Base-by-base conservation (phyloP, 2,888 invertebrate genomes). In the Euplagia quadripunctaria region DNA sequence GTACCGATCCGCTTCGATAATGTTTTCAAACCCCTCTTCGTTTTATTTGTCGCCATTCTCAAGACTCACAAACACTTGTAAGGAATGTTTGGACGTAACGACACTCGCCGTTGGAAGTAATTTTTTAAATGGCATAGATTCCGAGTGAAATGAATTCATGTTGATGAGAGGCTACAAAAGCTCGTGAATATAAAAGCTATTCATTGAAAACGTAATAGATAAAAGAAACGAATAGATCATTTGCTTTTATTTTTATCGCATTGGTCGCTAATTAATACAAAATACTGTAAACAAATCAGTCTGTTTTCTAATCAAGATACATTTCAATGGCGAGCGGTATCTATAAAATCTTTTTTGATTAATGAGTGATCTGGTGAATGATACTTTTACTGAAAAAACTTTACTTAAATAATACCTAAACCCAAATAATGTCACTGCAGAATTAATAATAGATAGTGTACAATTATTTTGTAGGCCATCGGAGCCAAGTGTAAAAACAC, bases 1-100 rank as follows among this genome's bases (percentile, higher is more conserved):
- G 86, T 86, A 87, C 85, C 86, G 86, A 87, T 89, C 85, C 86
- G 85, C 87, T 85, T 85, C 87, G 85, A 89, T 90, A 89, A 90
- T 90, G 88, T 86, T 87, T 83, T 81, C 81, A 82, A 87, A 83
- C 81, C 87, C 83, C 83, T 82, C 82, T 83, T 79, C 83, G 83
- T 87, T 90, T 89, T 88, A 87, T 89, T 89, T 88, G 86, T 82
- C 81, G 74, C 78, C 75, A 81, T 82, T 81, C 70, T 74, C 80
- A 80, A 80, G 80, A 82, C 75, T 82, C 81, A 79, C 80, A 82
- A 82, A 85, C 79, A 80, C 77, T 81, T 83, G 79, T 78, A 64
- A 42, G 58, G 31, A 76, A 77, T 74, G 65, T 75, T 77, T 52
- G 73, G 70, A 71, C 68, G 70, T 42, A 75, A 72, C 66, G 70